Percentiles rank a stretch among this genome's conserved stretches.
phyloP scores from a whole-genome alignment of 2,888 invertebrate species.

The Stenurella melanura region DNA sequence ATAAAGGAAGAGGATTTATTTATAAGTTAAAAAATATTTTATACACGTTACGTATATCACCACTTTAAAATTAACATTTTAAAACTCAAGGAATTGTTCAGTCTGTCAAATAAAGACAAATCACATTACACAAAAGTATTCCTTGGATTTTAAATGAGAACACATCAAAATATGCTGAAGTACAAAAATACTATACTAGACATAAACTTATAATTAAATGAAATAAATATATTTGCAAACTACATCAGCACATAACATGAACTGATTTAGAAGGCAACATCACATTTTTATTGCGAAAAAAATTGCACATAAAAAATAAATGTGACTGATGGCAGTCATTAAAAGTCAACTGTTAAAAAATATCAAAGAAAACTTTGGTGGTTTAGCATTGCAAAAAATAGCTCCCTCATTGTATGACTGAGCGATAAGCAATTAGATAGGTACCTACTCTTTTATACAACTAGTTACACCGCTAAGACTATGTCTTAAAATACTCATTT shows the following conservation, averaged over 20 bases:
- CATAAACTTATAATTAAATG: conserved; percentile 33
- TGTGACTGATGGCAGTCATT: conserved; percentile 48
- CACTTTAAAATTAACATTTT: conserved; percentile 37
- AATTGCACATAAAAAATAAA: conserved; percentile 64
- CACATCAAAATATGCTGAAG: conserved; percentile 43
- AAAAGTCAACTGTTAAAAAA: conserved; percentile 59
- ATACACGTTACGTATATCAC: conserved; percentile 47
- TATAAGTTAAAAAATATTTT: conserved; percentile 43
- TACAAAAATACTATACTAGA: conserved; percentile 44
- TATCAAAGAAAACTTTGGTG: conserved; percentile 67
- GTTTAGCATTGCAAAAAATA: conserved; percentile 66
- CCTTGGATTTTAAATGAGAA: conserved; percentile 44
- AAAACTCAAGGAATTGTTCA: conserved; percentile 52
- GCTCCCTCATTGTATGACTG: conserved; percentile 61
- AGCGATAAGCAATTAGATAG: conserved; percentile 43
- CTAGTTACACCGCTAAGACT: conserved; percentile 52
- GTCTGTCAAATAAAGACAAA: conserved; percentile 54
- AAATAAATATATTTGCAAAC: conserved; percentile 56
- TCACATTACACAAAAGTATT: conserved; percentile 49
- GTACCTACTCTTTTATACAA: conserved; percentile 50
- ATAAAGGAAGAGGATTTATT: conserved; percentile 33
- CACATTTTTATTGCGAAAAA: conserved; percentile 67
- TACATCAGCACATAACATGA: conserved; percentile 43
- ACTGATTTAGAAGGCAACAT: conserved; percentile 56
- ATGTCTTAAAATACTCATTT: conserved; percentile 43